These are phyloP conservation scores for Schizopygopsis pylzovi DNA, from an alignment of 2,797 vertebrate genomes.

Conservation along the genomic window DNA sequence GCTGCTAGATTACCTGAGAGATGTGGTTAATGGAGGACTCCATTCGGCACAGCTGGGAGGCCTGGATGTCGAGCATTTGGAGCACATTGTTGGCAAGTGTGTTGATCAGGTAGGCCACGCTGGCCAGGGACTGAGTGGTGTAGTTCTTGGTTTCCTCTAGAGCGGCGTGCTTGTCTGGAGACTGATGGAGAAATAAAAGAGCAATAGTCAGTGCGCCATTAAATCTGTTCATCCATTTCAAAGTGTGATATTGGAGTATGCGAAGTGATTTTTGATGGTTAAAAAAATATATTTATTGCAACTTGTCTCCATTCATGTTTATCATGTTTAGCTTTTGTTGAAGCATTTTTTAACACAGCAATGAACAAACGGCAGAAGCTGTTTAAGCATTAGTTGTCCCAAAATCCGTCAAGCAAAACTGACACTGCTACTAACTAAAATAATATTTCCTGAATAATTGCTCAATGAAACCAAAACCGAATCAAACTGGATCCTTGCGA, in stretches of 20 bases:
- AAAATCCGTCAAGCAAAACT: neutral
- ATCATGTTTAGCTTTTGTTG: neutral
- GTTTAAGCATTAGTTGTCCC: neutral
- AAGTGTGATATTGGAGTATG: neutral
- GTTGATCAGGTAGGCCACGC: constrained; percentile 95
- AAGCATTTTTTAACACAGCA: neutral
- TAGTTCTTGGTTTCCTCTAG: constrained; percentile 97
- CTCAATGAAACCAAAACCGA: neutral
- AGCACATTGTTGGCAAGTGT: constrained; percentile 96
- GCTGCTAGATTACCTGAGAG: constrained; percentile 82
- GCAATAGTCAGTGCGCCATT: constrained; percentile 3
- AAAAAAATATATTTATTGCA: neutral
- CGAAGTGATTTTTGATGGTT: neutral
- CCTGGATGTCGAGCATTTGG: constrained; percentile 96
- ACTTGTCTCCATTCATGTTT: neutral
- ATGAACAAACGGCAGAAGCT: neutral
- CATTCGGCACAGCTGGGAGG: constrained; percentile 92
- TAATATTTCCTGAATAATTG: neutral
- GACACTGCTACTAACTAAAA: neutral
- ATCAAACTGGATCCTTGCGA: neutral
- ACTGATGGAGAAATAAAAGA: constrained; percentile 67
- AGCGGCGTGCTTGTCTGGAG: constrained; percentile 88
- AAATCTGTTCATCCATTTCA: neutral
- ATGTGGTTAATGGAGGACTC: constrained; percentile 96
- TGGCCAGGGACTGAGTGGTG: constrained; percentile 93